Evolutionary conservation across 2,113 vertebrate genomes (phyloP).

Genomic region (Glareola pratincola): DNA sequence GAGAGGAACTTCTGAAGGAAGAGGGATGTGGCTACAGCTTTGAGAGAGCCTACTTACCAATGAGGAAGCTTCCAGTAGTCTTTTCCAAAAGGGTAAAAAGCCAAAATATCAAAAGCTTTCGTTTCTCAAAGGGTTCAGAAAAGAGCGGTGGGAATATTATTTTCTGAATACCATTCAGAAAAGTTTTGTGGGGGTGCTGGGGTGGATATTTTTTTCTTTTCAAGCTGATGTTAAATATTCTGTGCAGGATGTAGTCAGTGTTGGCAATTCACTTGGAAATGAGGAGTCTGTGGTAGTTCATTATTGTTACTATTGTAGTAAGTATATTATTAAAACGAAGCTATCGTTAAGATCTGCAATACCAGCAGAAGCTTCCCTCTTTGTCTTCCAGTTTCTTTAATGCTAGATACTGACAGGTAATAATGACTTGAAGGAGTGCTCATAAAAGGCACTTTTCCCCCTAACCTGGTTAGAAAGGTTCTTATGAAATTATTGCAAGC

Average conservation of each 20-base stretch:
- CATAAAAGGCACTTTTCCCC: background rate
- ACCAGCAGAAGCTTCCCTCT: background rate
- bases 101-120: background rate
- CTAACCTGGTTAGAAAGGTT: background rate
- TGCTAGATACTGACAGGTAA: background rate
- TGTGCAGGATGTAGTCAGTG: background rate
- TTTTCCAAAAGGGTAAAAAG: background rate
- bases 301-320: background rate
- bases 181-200: fast-evolving
- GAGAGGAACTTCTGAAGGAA: background rate
- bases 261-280: background rate
- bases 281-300: background rate
- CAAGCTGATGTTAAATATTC: background rate
- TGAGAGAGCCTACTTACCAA: background rate
- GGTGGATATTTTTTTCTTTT: background rate
- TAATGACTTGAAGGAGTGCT: slow-evolving; percentile 13
- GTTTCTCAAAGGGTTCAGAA: background rate
- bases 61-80: background rate
- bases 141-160: background rate
- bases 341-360: background rate
- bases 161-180: background rate
- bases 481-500: background rate
- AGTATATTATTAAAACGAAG: background rate
- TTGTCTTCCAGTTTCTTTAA: background rate
- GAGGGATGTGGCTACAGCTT: background rate